Conservation (phyloP, 1,140 invertebrate species). For the Geopemphigus sp. region DNA sequence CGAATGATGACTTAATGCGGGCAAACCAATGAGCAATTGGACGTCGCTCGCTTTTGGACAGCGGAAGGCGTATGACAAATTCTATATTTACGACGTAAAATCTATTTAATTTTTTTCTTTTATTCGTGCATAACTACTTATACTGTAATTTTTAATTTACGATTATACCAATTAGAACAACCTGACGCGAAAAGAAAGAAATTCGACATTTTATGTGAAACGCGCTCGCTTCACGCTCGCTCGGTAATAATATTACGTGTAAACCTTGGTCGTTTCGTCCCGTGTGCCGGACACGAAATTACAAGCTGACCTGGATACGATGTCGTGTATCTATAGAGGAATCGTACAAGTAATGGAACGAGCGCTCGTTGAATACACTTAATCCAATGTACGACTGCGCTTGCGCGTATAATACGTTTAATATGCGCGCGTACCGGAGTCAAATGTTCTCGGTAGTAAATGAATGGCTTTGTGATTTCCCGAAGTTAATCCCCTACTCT, state of each 20-base stretch:
- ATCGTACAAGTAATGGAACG: background rate
- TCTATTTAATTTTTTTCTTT: no score
- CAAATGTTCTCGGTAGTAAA: background rate
- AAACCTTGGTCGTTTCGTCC: background rate
- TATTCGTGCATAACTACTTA: no score
- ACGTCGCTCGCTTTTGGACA: no score
- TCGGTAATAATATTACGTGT: background rate
- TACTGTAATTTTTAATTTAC: no score
- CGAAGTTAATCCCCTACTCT: background rate
- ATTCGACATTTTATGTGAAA: no score
- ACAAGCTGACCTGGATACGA: background rate
- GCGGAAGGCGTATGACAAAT: no score
- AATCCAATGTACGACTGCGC: background rate
- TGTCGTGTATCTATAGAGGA: background rate
- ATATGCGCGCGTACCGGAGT: background rate
- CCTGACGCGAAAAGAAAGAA: no score
- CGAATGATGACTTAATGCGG: no score
- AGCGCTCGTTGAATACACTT: slow-evolving; percentile 12
- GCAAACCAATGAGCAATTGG: no score
- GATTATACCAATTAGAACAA: no score
- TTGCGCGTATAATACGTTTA: background rate
- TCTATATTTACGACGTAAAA: no score
- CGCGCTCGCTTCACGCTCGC: no score
- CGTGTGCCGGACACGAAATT: background rate
- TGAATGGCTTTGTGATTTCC: slow-evolving; percentile 2